Evolutionary conservation across 1,140 invertebrate genomes (phyloP).

Genomic region (Oryctes rhinoceros): DNA sequence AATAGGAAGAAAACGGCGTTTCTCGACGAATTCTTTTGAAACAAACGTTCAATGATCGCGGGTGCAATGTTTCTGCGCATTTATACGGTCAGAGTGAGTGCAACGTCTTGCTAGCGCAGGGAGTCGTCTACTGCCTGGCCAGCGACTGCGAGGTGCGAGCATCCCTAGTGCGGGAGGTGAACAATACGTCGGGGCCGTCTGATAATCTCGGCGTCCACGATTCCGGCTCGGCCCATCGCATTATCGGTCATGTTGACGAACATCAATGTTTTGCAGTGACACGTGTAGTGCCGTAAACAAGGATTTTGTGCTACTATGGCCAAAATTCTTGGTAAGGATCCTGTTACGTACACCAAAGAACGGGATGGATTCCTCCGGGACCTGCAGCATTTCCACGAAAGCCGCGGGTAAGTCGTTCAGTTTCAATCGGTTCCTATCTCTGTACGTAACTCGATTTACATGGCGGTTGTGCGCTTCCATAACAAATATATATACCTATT

Average conservation of each 20-base stretch:
- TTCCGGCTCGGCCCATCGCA: conserved; percentile 42
- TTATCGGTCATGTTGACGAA: conserved; percentile 53
- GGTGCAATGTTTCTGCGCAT: conserved; percentile 58
- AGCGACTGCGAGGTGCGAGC: conserved; percentile 54
- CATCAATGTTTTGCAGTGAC: conserved; percentile 52
- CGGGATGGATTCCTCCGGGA: conserved; percentile 76
- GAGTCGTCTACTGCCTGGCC: conserved; percentile 58
- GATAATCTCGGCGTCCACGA: conserved; percentile 47
- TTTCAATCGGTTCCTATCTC: background rate
- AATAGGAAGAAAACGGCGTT: conserved; percentile 38
- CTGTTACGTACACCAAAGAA: conserved; percentile 74
- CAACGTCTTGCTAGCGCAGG: conserved; percentile 59
- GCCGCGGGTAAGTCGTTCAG: conserved; percentile 71
- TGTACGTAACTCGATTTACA: background rate
- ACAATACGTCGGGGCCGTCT: conserved; percentile 54
- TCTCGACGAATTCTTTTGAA: conserved; percentile 45
- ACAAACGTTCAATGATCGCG: conserved; percentile 51
- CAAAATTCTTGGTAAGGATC: conserved; percentile 76
- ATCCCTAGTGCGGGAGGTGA: conserved; percentile 58
- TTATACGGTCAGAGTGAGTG: conserved; percentile 55
- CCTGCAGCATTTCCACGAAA: conserved; percentile 77
- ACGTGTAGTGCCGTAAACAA: conserved; percentile 53
- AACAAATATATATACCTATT: conserved; percentile 37
- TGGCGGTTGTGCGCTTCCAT: conserved; percentile 35
- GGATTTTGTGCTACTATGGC: conserved; percentile 65